phyloP scores from a whole-genome alignment of 2,113 vertebrate species.

The Xenotilapia caudafasciata region DNA sequence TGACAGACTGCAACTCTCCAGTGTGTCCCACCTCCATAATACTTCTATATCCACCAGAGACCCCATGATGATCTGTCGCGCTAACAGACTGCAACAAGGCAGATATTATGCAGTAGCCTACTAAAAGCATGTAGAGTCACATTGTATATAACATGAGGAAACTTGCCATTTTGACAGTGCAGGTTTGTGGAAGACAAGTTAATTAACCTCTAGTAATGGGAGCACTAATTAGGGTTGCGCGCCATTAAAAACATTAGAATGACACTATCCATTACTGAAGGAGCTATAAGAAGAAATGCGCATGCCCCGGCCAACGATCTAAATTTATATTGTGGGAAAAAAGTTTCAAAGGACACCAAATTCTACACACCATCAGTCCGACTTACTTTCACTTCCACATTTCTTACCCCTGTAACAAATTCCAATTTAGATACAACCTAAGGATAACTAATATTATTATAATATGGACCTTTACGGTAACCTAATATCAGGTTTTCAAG shows the following conservation, averaged over 20 bases:
- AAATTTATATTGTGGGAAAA: neutral
- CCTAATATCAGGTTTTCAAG: neutral
- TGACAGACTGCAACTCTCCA: constrained; percentile 31
- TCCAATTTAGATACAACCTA: neutral
- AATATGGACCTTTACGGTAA: neutral
- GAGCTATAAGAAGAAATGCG: neutral
- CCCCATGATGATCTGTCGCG: neutral
- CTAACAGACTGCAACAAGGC: neutral
- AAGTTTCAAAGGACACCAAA: neutral
- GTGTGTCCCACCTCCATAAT: constrained; percentile 19
- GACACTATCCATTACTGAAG: neutral
- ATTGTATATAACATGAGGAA: neutral
- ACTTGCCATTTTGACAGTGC: neutral
- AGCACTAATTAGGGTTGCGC: neutral
- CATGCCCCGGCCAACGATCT: neutral
- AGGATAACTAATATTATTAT: neutral
- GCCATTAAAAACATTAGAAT: neutral
- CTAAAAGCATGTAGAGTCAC: neutral
- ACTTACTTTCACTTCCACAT: neutral
- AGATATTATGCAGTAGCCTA: neutral
- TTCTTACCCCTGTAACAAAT: neutral
- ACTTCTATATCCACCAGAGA: neutral
- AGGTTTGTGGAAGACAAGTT: neutral
- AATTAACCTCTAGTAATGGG: constrained; percentile 28
- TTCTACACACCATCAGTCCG: neutral